A percentile compares a stretch with the other conserved stretches of the same genome.
phyloP scores from a whole-genome alignment of 2,113 vertebrate genomes.

The Castor canadensis region DNA sequence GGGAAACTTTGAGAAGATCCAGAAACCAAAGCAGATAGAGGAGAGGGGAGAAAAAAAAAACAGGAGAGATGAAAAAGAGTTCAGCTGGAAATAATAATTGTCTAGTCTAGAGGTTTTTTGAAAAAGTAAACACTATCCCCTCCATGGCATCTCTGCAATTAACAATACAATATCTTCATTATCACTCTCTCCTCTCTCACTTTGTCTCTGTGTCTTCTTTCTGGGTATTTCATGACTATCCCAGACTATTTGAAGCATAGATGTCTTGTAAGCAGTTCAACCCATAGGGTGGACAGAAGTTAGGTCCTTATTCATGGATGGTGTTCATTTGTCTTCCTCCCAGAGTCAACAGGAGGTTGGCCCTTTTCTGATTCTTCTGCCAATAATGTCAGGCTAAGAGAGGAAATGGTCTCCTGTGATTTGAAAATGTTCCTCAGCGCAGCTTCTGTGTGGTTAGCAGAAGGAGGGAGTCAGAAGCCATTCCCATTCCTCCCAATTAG shows the following conservation, averaged over 20 bases:
- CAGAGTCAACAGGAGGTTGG: neutral
- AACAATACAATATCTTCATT: neutral
- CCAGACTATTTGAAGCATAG: neutral
- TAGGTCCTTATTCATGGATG: neutral
- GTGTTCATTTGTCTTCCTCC: neutral
- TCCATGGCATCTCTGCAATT: neutral
- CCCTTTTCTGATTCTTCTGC: neutral
- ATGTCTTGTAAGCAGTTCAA: neutral
- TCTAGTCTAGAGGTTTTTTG: neutral
- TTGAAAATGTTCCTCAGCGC: neutral
- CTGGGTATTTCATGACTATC: neutral
- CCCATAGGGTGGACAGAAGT: neutral
- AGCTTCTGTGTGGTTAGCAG: neutral
- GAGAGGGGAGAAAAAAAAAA: neutral
- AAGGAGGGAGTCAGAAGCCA: neutral
- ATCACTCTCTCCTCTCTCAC: neutral
- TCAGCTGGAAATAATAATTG: neutral
- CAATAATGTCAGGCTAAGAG: neutral
- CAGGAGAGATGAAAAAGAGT: neutral
- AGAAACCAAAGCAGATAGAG: neutral
- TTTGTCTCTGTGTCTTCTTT: neutral
- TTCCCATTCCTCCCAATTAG: neutral
- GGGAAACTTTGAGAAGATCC: slow-evolving; percentile 50
- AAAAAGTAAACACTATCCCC: neutral
- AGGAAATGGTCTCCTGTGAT: neutral